Evolutionary conservation across 2,113 vertebrate species (phyloP), one percentile per base, ranked within the genome.

Genomic region (Plotosus lineatus): DNA sequence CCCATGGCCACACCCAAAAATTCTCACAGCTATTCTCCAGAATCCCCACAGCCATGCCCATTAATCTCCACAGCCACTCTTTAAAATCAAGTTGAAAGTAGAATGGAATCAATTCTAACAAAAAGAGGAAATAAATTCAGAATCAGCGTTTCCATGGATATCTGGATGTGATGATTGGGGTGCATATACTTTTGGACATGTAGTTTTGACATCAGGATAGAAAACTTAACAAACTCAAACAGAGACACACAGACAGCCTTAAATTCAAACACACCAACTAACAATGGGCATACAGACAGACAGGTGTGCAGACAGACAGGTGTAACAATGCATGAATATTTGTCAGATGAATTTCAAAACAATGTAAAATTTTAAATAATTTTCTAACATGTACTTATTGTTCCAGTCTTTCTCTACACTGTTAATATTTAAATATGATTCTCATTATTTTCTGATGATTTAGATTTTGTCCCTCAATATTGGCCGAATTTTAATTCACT

Each of bases 341-440:
- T n/a, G n/a, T n/a, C n/a, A n/a, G n/a, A n/a, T 2, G 10, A 23
- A n/a, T 68, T 68, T 26, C 36, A 44, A 26, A 26, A 68, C 40
- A n/a, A 42, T 31, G 12, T 0, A 4, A 71, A 14, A 48, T 71
- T 71, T 31, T 48, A 0, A 51, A 46, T 9, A 46, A 6, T 26
- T 28, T 17, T 3, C 0, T 44, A n/a, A 7, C 26, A 12, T 17
- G 6, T 11, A 38, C 14, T 36, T 15, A 55, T 38, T 26, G 79
- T 87, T 84, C 83, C 83, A 75, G 71, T 88, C 84, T n/a, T 86
- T 85, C 85, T 89, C 87, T 83, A 81, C 83, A 82, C 28, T 75
- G 42, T 78, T 78, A 71, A 79, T 56, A 79, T 55, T 79, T 79
- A 78, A n/a, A 77, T 77, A 26, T 79, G 65, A n/a, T 21, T 68